Conservation (phyloP, 2,113 vertebrate species). For the Chaetops frenatus region DNA sequence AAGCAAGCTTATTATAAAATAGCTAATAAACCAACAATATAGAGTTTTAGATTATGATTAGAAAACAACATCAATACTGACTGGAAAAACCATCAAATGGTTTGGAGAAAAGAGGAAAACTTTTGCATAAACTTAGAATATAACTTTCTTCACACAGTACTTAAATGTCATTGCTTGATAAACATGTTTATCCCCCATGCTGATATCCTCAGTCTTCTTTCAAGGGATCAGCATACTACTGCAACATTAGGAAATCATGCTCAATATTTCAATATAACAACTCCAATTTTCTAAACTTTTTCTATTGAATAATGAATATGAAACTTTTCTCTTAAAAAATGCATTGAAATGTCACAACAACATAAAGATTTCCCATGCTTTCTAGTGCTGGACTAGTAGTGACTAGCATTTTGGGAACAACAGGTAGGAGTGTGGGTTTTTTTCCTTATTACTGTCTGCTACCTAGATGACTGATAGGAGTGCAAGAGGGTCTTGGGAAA, state of each 20-base stretch:
- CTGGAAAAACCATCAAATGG: neutral
- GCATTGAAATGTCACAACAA: neutral
- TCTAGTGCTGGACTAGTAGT: neutral
- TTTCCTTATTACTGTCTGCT: neutral
- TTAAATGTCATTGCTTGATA: neutral
- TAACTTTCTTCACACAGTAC: neutral
- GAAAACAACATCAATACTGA: neutral
- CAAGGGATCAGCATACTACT: neutral
- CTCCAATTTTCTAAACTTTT: neutral
- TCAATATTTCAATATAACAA: neutral
- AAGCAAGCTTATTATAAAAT: neutral
- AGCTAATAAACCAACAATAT: neutral
- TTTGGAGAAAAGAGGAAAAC: neutral
- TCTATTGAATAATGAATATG: neutral
- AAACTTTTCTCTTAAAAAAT: neutral
- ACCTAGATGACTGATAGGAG: neutral
- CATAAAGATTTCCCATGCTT: neutral
- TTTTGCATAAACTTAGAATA: neutral
- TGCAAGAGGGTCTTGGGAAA: neutral
- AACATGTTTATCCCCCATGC: neutral
- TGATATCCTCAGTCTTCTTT: neutral
- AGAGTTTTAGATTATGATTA: neutral
- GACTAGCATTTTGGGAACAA: neutral
- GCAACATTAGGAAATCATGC: neutral
- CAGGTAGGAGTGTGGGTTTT: fast-evolving